Percentiles rank a stretch among this genome's conserved stretches.
Evolutionary conservation across 2,797 vertebrate species (phyloP).

Genomic region (Loris lydekkerianus): DNA sequence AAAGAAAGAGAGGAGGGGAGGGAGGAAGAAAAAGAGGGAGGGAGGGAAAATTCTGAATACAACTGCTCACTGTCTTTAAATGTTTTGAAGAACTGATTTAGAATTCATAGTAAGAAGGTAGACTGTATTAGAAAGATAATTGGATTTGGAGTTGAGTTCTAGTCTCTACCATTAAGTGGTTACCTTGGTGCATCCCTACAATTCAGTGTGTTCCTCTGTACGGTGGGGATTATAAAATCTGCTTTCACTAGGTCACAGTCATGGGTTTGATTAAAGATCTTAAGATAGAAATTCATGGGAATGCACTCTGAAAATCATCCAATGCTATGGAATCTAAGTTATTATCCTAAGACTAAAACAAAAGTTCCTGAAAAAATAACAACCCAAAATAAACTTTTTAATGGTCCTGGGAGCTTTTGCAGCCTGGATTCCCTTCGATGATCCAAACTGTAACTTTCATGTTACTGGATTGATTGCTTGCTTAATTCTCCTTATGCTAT

Average conservation of each 20-base stretch:
- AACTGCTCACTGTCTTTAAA: background rate
- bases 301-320: background rate
- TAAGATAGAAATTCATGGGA: background rate
- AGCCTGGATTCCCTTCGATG: background rate
- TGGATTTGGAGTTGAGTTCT: background rate
- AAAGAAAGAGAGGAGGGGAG: no score
- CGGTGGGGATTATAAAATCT: background rate
- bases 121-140: slow-evolving; percentile 9
- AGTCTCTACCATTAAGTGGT: background rate
- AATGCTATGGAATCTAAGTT: background rate
- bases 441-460: background rate
- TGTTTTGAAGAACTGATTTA: slow-evolving; percentile 34
- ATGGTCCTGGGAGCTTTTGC: no score
- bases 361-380: background rate
- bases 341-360: background rate
- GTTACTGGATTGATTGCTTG: background rate
- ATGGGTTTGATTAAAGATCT: background rate
- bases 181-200: background rate
- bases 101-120: background rate
- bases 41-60: background rate
- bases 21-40: no score
- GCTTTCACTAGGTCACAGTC: background rate
- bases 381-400: background rate
- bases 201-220: background rate
- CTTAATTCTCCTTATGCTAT: background rate